phyloP scores from a whole-genome alignment of 2,888 invertebrate genomes.

The Chrysotoxum bicinctum region DNA sequence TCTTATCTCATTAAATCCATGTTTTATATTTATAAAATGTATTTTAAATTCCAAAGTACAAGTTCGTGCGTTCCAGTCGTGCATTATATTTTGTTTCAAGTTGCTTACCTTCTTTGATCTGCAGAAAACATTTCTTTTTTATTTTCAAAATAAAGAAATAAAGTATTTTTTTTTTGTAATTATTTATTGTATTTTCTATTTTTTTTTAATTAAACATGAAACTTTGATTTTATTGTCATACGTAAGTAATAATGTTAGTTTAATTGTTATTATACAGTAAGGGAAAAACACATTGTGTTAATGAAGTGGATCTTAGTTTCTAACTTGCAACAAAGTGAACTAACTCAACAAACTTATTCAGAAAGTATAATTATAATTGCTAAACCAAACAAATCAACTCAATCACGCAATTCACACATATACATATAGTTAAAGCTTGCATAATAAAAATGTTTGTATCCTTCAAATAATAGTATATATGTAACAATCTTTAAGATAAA shows the following conservation, averaged over 20 bases:
- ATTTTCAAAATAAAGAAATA: not conserved
- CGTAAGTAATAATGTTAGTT: slow-evolving; percentile 42
- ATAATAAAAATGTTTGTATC: slow-evolving; percentile 14
- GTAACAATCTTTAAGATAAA: slow-evolving; percentile 12
- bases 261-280: slow-evolving; percentile 46
- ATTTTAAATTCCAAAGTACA: too few species aligned
- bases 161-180: not conserved
- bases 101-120: not conserved
- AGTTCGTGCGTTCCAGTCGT: too few species aligned
- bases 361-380: not conserved
- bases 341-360: slow-evolving; percentile 6
- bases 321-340: slow-evolving; percentile 17
- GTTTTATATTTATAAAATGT: too few species aligned
- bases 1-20: too few species aligned
- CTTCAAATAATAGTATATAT: slow-evolving; percentile 16
- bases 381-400: not conserved
- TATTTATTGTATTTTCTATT: slow-evolving; percentile 11
- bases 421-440: slow-evolving; percentile 45
- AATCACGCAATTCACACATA: slow-evolving; percentile 40
- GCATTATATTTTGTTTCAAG: not conserved
- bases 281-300: not conserved
- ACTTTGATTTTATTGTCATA: slow-evolving; percentile 65
- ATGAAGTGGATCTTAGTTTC: slow-evolving; percentile 11
- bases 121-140: too few species aligned
- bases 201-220: slow-evolving; percentile 57